Evolutionary conservation across 2,797 vertebrate species (phyloP).

Genomic region (Hydrocynus forskahlii): DNA sequence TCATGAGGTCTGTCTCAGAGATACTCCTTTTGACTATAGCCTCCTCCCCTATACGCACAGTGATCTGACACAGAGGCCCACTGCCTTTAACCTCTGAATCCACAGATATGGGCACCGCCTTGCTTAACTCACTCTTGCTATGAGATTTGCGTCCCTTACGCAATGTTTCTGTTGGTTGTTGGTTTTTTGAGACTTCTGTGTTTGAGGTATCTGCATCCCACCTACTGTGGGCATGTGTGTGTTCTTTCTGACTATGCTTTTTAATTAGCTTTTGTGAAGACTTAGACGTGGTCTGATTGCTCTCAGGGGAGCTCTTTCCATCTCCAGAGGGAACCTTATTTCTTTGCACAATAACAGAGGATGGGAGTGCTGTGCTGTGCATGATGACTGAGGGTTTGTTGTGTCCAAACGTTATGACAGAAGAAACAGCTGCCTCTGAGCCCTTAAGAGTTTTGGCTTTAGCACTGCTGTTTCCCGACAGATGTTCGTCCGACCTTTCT

Average conservation of each 20-base stretch:
- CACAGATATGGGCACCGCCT: conserved; percentile 73
- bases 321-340: conserved; percentile 82
- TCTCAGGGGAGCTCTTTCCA: conserved; percentile 66
- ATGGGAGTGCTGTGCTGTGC: conserved; percentile 79
- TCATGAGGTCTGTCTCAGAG: conserved; percentile 88
- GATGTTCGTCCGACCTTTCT: conserved; percentile 62
- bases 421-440: conserved; percentile 73
- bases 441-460: conserved; percentile 73
- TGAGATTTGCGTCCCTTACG: conserved; percentile 78
- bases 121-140: conserved; percentile 79
- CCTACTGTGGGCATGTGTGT: conserved; percentile 68
- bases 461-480: conserved; percentile 63
- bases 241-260: conserved; percentile 72
- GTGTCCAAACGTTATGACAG: conserved; percentile 88
- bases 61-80: conserved; percentile 90
- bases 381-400: conserved; percentile 89
- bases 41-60: conserved; percentile 90
- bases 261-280: conserved; percentile 68
- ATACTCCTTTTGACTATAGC: conserved; percentile 92
- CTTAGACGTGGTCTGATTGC: conserved; percentile 66
- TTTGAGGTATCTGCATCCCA: conserved; percentile 71
- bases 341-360: conserved; percentile 81
- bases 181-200: conserved; percentile 66
- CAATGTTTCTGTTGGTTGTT: conserved; percentile 62
- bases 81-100: conserved; percentile 76